These are phyloP conservation scores for Hyla sarda DNA, from an alignment of 2,113 vertebrate species.

Conservation along the genomic window DNA sequence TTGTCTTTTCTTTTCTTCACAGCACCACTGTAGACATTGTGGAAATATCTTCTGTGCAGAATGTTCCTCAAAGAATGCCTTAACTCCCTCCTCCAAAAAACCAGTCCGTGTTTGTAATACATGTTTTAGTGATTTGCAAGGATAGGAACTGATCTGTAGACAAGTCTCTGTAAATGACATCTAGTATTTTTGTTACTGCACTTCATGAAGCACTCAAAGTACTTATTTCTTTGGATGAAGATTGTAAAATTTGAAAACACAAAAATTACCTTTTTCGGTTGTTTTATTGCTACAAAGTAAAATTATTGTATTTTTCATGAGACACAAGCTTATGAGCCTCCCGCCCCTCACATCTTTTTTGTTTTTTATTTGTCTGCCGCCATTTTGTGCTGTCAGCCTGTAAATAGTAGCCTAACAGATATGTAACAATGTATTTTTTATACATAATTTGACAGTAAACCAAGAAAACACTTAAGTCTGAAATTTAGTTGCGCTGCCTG, in stretches of 20 bases:
- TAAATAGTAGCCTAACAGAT: slow-evolving; percentile 82
- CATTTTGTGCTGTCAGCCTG: slow-evolving; percentile 72
- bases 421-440: slow-evolving; percentile 82
- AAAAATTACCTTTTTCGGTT: slow-evolving; percentile 74
- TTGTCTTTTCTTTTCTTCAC: slow-evolving; percentile 65
- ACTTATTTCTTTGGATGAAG: slow-evolving; percentile 75
- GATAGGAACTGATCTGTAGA: slow-evolving; percentile 72
- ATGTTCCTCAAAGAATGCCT: slow-evolving; percentile 90
- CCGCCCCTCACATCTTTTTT: slow-evolving; percentile 64
- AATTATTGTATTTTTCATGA: slow-evolving; percentile 80
- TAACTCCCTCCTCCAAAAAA: slow-evolving; percentile 97
- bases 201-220: slow-evolving; percentile 76
- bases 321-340: slow-evolving; percentile 70
- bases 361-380: slow-evolving; percentile 62
- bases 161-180: slow-evolving; percentile 68
- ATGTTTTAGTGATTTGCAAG: slow-evolving; percentile 94
- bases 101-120: slow-evolving; percentile 93
- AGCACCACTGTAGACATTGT: slow-evolving; percentile 98
- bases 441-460: slow-evolving; percentile 75
- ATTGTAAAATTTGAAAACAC: slow-evolving; percentile 76
- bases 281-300: slow-evolving; percentile 74
- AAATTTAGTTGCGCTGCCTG: slow-evolving; percentile 65
- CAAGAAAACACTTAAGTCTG: slow-evolving; percentile 66
- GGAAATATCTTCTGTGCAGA: slow-evolving; percentile 98
- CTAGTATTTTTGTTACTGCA: slow-evolving; percentile 80